phyloP scores from a whole-genome alignment of 2,888 invertebrate genomes.

The Agapetus fuscipes region DNA sequence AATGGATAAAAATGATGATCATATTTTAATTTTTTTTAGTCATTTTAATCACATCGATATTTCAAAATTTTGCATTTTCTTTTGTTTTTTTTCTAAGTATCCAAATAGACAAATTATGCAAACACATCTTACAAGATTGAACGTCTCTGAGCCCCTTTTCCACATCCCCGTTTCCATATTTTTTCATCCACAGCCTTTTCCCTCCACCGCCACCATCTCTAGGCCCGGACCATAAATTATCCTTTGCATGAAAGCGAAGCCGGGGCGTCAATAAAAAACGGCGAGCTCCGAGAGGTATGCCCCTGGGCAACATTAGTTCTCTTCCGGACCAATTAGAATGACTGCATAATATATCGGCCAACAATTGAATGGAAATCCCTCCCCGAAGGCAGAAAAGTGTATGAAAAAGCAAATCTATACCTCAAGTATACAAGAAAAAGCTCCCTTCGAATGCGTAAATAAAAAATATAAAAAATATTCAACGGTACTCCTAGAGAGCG shows the following conservation, averaged over 20 bases:
- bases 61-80: too few relatives aligned
- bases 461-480: too few relatives aligned
- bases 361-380: conserved; percentile 19
- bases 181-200: conserved; percentile 5
- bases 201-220: conserved; percentile 11
- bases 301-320: conserved; percentile 20
- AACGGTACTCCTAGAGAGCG: too few relatives aligned
- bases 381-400: conserved; percentile 10
- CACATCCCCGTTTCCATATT: too few relatives aligned
- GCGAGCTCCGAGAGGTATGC: conserved; percentile 8
- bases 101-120: too few relatives aligned
- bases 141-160: not conserved
- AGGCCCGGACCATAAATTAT: conserved; percentile 15
- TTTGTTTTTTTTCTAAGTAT: too few relatives aligned
- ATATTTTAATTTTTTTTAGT: too few relatives aligned
- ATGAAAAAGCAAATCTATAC: not conserved
- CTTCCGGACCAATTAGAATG: conserved; percentile 21
- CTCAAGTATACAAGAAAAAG: too few relatives aligned
- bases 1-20: too few relatives aligned
- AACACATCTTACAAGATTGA: too few relatives aligned
- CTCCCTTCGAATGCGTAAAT: too few relatives aligned
- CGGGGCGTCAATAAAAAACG: conserved; percentile 15
- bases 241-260: conserved; percentile 18
- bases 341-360: conserved; percentile 22
- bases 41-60: too few relatives aligned